Base-by-base conservation (phyloP, 2,888 invertebrate species). In the Ferdinandea cuprea region DNA sequence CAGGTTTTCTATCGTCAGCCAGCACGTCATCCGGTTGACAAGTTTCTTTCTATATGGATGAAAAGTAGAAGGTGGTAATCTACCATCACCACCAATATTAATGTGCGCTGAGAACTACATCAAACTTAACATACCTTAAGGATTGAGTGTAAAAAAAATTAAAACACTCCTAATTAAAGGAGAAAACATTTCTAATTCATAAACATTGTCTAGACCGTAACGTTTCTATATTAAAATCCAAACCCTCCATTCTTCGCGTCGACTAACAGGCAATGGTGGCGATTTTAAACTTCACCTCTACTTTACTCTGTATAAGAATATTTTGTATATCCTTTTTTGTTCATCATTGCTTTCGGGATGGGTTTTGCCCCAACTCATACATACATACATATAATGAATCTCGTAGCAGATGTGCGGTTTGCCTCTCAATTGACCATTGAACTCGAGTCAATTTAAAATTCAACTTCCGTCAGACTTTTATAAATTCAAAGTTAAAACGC, bases 121-220 rank as follows among this genome's bases (percentile, higher is more conserved):
- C n/a, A n/a, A n/a, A n/a, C n/a, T n/a, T n/a, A n/a, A n/a, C n/a
- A n/a, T n/a, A n/a, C n/a, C n/a, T n/a, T n/a, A n/a, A n/a, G n/a
- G n/a, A n/a, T n/a, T n/a, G n/a, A n/a, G n/a, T n/a, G n/a, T n/a
- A 32, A 44, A 50, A 28, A 50, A 50, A 28, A 17, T 15, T n/a
- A 15, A 54, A 72, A 52, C 52, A 46, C 11, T 63, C 44, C 37
- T 40, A 37, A 73, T 73, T 63, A 63, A 73, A 73, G 56, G 72
- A 54, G 73, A 37, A 73, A 73, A 73, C 73, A 65, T 37, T 73
- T 73, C 54, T 65, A 73, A 73, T 73, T 73, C 63, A 73, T 63
- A 73, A 73, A 46, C 56, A 73, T 35, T 54, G 73, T 73, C 73
- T 73, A 63, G 73, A 73, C 73, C 63, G 19, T 25, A 13, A 7